Evolutionary conservation across 2,113 vertebrate genomes (phyloP).

Genomic region (Ciconia maguari): DNA sequence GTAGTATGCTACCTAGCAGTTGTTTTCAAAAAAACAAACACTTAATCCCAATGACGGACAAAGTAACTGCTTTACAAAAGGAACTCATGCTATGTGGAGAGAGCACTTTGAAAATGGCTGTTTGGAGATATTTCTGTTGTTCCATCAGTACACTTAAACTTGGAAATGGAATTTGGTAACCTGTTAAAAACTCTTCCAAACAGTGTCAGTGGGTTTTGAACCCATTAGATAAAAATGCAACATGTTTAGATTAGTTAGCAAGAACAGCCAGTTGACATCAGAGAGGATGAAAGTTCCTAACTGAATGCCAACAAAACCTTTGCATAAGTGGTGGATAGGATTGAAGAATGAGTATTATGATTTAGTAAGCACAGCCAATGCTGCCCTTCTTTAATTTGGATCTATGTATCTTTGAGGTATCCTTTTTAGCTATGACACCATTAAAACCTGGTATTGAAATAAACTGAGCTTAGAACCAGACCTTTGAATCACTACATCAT

Average conservation of each 20-base stretch:
- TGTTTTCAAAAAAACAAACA: background rate
- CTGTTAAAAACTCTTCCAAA: background rate
- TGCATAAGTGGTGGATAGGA: background rate
- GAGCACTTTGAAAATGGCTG: background rate
- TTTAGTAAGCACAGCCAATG: background rate
- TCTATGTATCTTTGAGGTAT: background rate
- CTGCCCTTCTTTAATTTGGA: background rate
- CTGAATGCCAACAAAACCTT: background rate
- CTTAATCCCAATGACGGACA: background rate
- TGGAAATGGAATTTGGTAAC: background rate
- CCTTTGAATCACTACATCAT: background rate
- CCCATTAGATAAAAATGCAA: background rate
- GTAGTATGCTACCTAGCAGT: background rate
- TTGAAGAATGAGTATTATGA: background rate
- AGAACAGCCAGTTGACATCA: background rate
- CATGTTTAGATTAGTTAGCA: too few relatives aligned
- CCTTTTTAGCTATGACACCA: background rate
- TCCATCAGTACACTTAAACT: background rate
- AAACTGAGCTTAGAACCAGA: background rate
- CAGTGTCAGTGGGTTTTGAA: background rate
- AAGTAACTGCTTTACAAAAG: background rate
- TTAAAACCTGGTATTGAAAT: background rate
- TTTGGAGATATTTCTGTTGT: background rate
- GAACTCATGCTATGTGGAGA: background rate
- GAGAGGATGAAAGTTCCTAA: background rate